Percentiles rank a stretch among this genome's conserved stretches.
phyloP scores from a whole-genome alignment of 2,113 vertebrate genomes.

The Thalassarche chlororhynchos region DNA sequence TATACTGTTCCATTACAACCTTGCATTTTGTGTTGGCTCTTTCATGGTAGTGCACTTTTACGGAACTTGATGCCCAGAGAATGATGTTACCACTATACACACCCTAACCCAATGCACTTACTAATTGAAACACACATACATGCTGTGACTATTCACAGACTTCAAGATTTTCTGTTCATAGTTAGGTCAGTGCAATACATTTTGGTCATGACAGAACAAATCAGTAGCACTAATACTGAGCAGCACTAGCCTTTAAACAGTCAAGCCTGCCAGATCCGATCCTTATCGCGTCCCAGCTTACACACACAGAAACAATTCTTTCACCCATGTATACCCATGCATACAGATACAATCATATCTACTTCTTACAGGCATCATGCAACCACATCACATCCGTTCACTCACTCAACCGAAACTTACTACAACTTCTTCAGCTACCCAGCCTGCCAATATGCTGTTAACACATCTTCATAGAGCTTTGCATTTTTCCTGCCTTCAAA shows the following conservation, averaged over 20 bases:
- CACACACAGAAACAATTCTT: not conserved
- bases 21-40: not conserved
- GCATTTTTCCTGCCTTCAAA: not conserved
- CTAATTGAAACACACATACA: not conserved
- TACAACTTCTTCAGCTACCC: not conserved
- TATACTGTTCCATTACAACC: not conserved
- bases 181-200: not conserved
- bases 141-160: not conserved
- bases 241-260: not conserved
- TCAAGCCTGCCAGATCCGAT: not conserved
- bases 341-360: not conserved
- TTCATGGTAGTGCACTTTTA: not conserved
- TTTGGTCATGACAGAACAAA: not conserved
- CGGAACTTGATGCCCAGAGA: not conserved
- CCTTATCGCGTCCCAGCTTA: rapidly evolving
- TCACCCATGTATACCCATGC: rapidly evolving
- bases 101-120: not conserved
- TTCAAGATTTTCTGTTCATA: not conserved
- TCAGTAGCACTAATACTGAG: not conserved
- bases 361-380: not conserved
- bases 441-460: not conserved
- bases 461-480: not conserved
- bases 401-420: not conserved
- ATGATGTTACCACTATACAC: not conserved
- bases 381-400: not conserved